phyloP scores from a whole-genome alignment of 2,797 vertebrate genomes.

The Falco berigora region DNA sequence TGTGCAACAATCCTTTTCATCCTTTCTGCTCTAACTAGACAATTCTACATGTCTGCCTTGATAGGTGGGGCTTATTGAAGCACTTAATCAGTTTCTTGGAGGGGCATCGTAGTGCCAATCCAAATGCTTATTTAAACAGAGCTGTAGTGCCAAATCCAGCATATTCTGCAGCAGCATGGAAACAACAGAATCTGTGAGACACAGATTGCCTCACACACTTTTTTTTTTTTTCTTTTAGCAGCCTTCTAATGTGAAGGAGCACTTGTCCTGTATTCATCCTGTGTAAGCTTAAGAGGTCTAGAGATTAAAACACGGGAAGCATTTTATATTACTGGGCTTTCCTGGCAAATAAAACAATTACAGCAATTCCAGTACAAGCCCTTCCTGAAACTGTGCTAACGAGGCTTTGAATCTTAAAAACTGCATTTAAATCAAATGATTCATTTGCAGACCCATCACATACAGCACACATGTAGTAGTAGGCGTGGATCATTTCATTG shows the following conservation, averaged over 20 bases:
- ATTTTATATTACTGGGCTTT: constrained; percentile 13
- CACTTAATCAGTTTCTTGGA: constrained; percentile 60
- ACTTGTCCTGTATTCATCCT: constrained; percentile 2
- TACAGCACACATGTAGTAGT: constrained; percentile 43
- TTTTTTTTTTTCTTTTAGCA: background rate
- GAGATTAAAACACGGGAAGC: constrained; percentile 15
- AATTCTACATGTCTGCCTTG: constrained; percentile 24
- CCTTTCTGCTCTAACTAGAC: constrained; percentile 51
- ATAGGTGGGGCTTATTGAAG: constrained; percentile 55
- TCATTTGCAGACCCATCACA: constrained; percentile 68
- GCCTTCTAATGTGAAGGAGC: background rate
- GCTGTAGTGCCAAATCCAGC: background rate
- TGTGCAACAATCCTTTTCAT: constrained; percentile 11
- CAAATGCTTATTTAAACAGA: constrained; percentile 23
- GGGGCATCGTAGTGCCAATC: background rate
- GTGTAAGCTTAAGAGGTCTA: background rate
- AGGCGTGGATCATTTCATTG: constrained; percentile 72
- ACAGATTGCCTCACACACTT: background rate
- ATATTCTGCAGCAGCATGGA: constrained; percentile 47
- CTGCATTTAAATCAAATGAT: constrained; percentile 53
- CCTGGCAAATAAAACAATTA: constrained; percentile 33
- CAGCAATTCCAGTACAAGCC: background rate
- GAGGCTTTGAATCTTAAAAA: constrained; percentile 62
- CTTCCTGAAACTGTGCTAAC: background rate
- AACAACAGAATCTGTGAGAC: constrained; percentile 8